Evolutionary conservation across 2,797 vertebrate genomes (phyloP), one percentile per base, ranked within the genome.

Genomic region (Nyctalus aviator): DNA sequence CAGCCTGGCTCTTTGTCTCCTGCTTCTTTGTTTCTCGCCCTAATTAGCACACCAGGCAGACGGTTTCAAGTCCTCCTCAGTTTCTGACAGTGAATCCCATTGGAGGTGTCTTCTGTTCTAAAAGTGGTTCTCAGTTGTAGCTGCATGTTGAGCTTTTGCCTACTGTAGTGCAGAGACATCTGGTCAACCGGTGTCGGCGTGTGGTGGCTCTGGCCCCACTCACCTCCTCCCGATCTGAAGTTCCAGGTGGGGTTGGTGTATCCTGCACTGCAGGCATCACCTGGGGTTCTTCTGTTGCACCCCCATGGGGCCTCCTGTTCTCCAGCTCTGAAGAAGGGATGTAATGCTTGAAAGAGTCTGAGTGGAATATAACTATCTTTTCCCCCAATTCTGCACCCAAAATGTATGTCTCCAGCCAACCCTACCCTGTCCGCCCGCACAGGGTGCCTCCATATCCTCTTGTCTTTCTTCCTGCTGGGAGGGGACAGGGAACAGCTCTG

Each of bases 381-480:
- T 21, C 8, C 32, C 32, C 62, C 15, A 6, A 4, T n/a, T n/a
- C 72, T 1, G 30, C 46, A 5, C n/a, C n/a, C 12, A 23, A 27
- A 53, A 27, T 7, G 3, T 5, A 10, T 57, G 3, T 6, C 6
- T 32, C 44, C 8, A n/a, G 21, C 13, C 14, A 1, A 11, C 44
- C 44, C 44, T 44, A 44, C 44, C 44, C 44, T 10, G 9, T 11
- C 44, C 44, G 6, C 66, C 23, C 10, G 2, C 44, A 0, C 23
- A 9, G 4, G 2, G 7, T 18, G 0, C 18, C 25, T 12, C 17
- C 17, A 0, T 10, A 15, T 0, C 0, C 30, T n/a, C 32, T n/a
- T 13, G 0, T 15, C 46, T 48, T 21, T 18, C 64, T 57, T 71
- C 21, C 30, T 12, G 46, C 37, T 37, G 30, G 12, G 78, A 41